These are phyloP conservation scores for Homalodisca vitripennis DNA, from an alignment of 1,140 invertebrate species.

Conservation along the genomic window DNA sequence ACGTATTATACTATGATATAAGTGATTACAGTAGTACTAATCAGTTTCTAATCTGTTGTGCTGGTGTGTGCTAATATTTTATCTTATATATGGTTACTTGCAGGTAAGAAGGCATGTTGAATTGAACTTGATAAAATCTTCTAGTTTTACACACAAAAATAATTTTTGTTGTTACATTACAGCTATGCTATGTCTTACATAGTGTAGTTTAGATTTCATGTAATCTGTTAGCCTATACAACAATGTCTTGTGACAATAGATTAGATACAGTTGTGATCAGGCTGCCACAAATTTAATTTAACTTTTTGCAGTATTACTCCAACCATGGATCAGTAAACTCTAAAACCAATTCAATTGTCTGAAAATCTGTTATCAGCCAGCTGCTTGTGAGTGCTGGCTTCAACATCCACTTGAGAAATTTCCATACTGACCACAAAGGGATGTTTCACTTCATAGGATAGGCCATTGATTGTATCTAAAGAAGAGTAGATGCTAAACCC, in stretches of 20 bases:
- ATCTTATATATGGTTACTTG: slow-evolving; percentile 88
- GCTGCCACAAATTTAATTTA: neutral
- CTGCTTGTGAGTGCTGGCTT: no score
- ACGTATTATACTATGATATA: slow-evolving; percentile 71
- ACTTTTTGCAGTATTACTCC: no score
- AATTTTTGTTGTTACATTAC: neutral
- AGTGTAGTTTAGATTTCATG: neutral
- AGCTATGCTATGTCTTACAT: neutral
- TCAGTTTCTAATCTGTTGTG: slow-evolving; percentile 76
- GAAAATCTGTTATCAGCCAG: no score
- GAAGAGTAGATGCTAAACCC: no score
- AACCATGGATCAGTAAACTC: no score
- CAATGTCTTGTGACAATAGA: neutral
- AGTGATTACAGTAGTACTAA: slow-evolving; percentile 59
- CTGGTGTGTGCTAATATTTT: slow-evolving; percentile 84
- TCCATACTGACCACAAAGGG: no score
- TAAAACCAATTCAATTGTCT: no score
- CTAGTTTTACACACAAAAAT: neutral
- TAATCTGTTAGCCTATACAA: neutral
- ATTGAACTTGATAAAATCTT: slow-evolving; percentile 13
- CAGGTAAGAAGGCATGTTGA: slow-evolving; percentile 54
- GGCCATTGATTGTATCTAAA: no score
- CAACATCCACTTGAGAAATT: no score
- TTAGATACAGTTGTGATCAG: neutral
- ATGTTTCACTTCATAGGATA: no score